Percentiles rank a stretch among this genome's conserved stretches.
Evolutionary conservation across 2,113 vertebrate genomes (phyloP).

Genomic region (Odobenus rosmarus): DNA sequence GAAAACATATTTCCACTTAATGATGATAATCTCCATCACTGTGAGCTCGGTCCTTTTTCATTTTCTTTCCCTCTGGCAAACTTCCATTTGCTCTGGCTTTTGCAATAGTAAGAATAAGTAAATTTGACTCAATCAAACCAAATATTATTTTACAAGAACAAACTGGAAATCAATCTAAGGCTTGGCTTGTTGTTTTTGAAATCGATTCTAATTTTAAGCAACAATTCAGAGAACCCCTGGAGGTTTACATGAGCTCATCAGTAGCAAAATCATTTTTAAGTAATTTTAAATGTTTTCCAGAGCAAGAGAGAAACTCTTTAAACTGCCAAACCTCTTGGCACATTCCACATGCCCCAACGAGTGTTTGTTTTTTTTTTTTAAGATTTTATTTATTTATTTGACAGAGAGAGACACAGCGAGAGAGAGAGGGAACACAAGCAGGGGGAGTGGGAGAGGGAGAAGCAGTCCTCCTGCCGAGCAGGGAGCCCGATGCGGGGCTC

Average conservation of each 20-base stretch:
- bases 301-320: slow-evolving; percentile 12
- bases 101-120: slow-evolving; percentile 60
- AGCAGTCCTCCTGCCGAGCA: too few species aligned
- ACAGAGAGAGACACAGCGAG: too few species aligned
- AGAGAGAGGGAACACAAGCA: too few species aligned
- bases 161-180: slow-evolving; percentile 62
- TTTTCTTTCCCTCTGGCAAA: slow-evolving; percentile 59
- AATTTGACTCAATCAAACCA: slow-evolving; percentile 59
- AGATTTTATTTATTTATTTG: too few species aligned
- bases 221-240: slow-evolving; percentile 53
- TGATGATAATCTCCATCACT: slow-evolving; percentile 53
- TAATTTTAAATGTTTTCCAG: slow-evolving; percentile 57
- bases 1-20: slow-evolving; percentile 55
- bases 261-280: slow-evolving; percentile 55
- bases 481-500: too few species aligned
- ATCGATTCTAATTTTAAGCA: slow-evolving; percentile 65
- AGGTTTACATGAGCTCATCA: slow-evolving; percentile 54
- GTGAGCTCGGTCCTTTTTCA: slow-evolving; percentile 54
- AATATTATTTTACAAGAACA: slow-evolving; percentile 69
- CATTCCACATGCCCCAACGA: neutral
- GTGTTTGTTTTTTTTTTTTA: too few species aligned
- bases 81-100: slow-evolving; percentile 34
- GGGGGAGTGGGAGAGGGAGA: too few species aligned
- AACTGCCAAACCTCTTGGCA: neutral
- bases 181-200: slow-evolving; percentile 67